Evolutionary conservation across 2,797 vertebrate species (phyloP).

Genomic region (Sebastolobus altivelis): DNA sequence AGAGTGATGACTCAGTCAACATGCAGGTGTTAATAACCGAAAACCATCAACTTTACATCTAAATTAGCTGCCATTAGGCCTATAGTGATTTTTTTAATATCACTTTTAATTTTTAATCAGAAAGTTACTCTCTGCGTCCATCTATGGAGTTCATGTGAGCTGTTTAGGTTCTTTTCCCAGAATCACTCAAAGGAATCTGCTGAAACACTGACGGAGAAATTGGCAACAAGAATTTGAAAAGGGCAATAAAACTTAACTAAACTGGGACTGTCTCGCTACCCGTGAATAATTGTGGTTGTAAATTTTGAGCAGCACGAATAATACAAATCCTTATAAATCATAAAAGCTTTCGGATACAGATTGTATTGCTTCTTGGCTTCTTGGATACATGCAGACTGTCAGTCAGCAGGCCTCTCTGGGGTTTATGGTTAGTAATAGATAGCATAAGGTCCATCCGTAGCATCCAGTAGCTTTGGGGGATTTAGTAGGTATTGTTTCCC

Average conservation of each 20-base stretch:
- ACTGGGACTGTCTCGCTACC: constrained; percentile 70
- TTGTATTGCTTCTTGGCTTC: constrained; percentile 79
- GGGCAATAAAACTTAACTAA: constrained; percentile 72
- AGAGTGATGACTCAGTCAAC: constrained; percentile 71
- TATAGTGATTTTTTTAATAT: neutral
- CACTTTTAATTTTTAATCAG: constrained; percentile 2
- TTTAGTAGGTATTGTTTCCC: constrained; percentile 12
- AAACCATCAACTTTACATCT: constrained; percentile 62
- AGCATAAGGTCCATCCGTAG: constrained; percentile 41
- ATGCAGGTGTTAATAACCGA: constrained; percentile 64
- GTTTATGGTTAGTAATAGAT: constrained; percentile 49
- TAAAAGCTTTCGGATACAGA: constrained; percentile 87
- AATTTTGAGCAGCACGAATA: constrained; percentile 79
- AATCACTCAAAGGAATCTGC: constrained; percentile 80
- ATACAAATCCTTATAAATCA: constrained; percentile 80
- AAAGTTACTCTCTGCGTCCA: constrained; percentile 2
- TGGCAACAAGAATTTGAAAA: constrained; percentile 74
- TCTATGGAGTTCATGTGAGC: constrained; percentile 48
- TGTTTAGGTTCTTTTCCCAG: constrained; percentile 72
- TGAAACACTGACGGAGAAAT: constrained; percentile 78
- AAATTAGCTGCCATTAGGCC: constrained; percentile 39
- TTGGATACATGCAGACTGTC: constrained; percentile 51
- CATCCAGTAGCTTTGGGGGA: neutral
- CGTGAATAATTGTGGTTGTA: constrained; percentile 82
- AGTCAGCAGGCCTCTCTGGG: constrained; percentile 37